Evolutionary conservation across 2,797 vertebrate genomes (phyloP), one percentile per base, ranked within the genome.

Genomic region (Pipistrellus nathusii): DNA sequence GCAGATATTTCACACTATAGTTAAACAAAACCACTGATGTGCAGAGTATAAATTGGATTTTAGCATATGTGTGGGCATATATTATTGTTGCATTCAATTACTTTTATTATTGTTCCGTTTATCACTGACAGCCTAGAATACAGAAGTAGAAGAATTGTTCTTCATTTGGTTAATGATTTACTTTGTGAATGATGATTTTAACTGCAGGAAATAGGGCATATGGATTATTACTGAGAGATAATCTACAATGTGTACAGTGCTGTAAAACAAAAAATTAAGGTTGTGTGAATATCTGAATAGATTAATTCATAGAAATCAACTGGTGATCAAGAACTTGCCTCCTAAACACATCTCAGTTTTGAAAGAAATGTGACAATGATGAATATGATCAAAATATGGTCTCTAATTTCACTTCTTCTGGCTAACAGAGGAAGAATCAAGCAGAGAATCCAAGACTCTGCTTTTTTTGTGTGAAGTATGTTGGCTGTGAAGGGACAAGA

Each of bases 101-200:
- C 2, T 84, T 90, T 95, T 88, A 85, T 94, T 92, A 81, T 77
- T 90, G 59, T 92, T 95, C 77, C 91, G 32, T 92, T 96, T 90
- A 88, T 85, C 89, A 72, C 21, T 90, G 86, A 90, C 55, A 90
- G 76, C 23, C 21, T 13, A 73, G 73, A 88, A 23, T 81, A 85
- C 41, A 85, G n/a, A 87, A 69, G 1, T n/a, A 55, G 51, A 76
- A 53, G 25, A 27, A 1, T 30, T 57, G 30, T 76, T 78, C 18
- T 92, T 88, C 62, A 84, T 72, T 96, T 95, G 59, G 59, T 88
- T 95, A 92, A 81, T 92, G 32, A 92, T 94, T 93, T 27, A 84
- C 53, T 90, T 85, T 88, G 55, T 85, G 62, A 92, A 17, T 53
- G 23, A 82, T 57, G 55, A 71, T 93, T 95, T 91, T 71, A 85